These are phyloP conservation scores for Fulmarus glacialis DNA, from an alignment of 2,113 vertebrate genomes.

Conservation along the genomic window DNA sequence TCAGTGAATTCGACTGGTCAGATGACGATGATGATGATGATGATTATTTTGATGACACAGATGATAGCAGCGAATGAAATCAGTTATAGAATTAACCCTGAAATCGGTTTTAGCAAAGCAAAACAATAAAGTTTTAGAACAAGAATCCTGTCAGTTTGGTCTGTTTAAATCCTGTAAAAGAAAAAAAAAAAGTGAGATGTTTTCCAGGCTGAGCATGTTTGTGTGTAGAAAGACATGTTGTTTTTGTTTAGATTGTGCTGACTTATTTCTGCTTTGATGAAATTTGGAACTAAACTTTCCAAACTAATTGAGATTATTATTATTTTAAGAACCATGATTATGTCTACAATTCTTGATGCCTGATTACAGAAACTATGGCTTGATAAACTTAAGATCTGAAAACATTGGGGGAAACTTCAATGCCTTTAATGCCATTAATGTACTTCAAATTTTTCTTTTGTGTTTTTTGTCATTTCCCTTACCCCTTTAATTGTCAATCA, in stretches of 20 bases:
- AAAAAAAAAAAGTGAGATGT: not conserved
- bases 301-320: constrained; percentile 31
- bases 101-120: constrained; percentile 39
- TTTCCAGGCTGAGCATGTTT: constrained; percentile 61
- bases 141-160: constrained; percentile 71
- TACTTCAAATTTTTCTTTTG: constrained; percentile 23
- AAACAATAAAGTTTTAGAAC: constrained; percentile 60
- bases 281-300: constrained; percentile 62
- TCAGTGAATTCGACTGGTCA: constrained; percentile 86
- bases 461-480: constrained; percentile 53
- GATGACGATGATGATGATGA: constrained; percentile 82
- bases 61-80: constrained; percentile 80
- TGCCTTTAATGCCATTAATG: constrained; percentile 15
- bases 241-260: constrained; percentile 49
- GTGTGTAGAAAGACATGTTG: constrained; percentile 37
- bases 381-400: constrained; percentile 37
- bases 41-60: constrained; percentile 73
- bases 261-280: constrained; percentile 65
- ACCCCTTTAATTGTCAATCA: constrained; percentile 30
- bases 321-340: constrained; percentile 18
- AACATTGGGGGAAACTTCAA: constrained; percentile 36
- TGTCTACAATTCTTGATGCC: constrained; percentile 64
- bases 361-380: constrained; percentile 74
- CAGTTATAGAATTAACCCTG: constrained; percentile 53
- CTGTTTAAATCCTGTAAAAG: constrained; percentile 72